Base-by-base conservation (phyloP, 2,113 vertebrate genomes). In the Motacilla alba region DNA sequence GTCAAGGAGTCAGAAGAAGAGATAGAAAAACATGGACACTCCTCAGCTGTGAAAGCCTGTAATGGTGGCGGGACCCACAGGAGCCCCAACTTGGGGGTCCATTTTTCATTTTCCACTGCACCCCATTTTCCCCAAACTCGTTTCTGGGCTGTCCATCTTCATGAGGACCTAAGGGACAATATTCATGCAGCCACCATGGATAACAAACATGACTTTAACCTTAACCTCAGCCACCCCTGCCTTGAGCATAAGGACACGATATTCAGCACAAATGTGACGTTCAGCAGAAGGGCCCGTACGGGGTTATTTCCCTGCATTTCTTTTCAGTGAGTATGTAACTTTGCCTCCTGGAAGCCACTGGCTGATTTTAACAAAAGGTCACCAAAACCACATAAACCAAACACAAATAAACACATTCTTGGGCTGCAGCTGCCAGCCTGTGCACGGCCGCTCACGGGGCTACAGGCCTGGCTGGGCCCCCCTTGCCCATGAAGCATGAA, bases 351-450 rank as follows among this genome's bases (percentile, higher is more conserved):
- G 64, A 95, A 94, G 59, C 81, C 79, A 28, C 75, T 67, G 75
- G n/a, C 72, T 89, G 83, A 74, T 95, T 95, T 92, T 70, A 93
- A 86, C 86, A 66, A 93, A 97, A 94, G 94, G 90, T 92, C 95
- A 95, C 80, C 91, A 81, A 95, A 97, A 83, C 91, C 95, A 75
- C 86, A 95, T 55, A 93, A 95, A 92, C 94, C 93, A 89, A 92
- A 87, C 1, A 35, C 89, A 96, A 95, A 95, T 58, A 96, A 94
- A 94, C 76, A 91, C 80, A 91, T 96, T 92, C 87, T 84, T 95
- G 63, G 56, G 83, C 55, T 67, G 37, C 50, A 59, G 68, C 74
- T 87, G 83, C 91, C 90, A 95, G 90, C 43, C 83, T 83, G 86
- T 15, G 6, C 59, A 39, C 11, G 35, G 70, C 72, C 0, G 1